phyloP scores from a whole-genome alignment of 2,113 vertebrate genomes.

The Pangasianodon gigas region DNA sequence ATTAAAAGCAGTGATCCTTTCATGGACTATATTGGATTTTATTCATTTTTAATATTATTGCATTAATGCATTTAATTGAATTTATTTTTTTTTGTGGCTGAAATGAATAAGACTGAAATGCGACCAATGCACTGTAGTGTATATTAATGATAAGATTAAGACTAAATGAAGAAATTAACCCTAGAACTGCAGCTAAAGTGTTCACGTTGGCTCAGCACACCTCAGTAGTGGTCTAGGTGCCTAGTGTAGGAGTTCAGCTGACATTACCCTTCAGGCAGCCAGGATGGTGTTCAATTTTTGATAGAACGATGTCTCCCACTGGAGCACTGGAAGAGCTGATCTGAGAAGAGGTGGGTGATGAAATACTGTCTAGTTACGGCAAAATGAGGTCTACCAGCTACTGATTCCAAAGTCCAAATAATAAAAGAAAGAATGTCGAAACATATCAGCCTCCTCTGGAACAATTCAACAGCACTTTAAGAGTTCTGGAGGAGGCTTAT shows the following conservation, averaged over 20 bases:
- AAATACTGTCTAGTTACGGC: conserved; percentile 37
- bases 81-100: background rate
- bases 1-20: background rate
- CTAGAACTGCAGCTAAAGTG: background rate
- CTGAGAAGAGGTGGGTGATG: conserved; percentile 36
- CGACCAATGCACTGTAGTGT: background rate
- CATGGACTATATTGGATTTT: background rate
- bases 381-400: conserved; percentile 27
- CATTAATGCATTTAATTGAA: background rate
- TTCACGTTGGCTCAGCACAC: background rate
- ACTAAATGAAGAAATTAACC: background rate
- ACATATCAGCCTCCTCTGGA: background rate
- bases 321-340: conserved; percentile 33
- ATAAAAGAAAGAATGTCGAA: background rate
- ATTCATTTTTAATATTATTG: background rate
- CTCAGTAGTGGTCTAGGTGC: background rate
- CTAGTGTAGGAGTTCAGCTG: conserved; percentile 3
- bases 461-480: background rate
- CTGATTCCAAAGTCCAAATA: background rate
- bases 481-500: background rate
- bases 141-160: conserved; percentile 5
- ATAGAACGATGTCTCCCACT: conserved; percentile 42
- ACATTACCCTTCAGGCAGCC: conserved; percentile 31
- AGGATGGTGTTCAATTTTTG: conserved; percentile 46
- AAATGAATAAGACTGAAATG: background rate